Evolutionary conservation across 2,888 invertebrate species (phyloP).

Genomic region (Cyclophora punctaria): DNA sequence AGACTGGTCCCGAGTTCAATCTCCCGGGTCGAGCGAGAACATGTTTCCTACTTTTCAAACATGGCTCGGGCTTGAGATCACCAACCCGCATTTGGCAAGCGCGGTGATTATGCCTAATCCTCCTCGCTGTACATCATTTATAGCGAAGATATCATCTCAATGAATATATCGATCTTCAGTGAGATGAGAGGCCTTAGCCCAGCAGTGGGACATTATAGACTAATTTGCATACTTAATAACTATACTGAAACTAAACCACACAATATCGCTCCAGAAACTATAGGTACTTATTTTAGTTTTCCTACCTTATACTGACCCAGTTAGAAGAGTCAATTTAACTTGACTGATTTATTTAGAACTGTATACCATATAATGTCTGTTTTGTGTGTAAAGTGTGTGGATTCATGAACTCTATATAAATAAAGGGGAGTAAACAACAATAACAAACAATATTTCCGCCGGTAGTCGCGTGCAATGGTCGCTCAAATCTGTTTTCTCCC

Average conservation of each 20-base stretch:
- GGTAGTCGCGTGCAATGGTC: conserved; percentile 48
- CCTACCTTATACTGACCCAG: no score
- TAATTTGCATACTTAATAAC: background rate
- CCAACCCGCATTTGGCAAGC: background rate
- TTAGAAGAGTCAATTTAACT: conserved; percentile 8
- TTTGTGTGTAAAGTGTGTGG: conserved; percentile 2
- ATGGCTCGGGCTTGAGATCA: background rate
- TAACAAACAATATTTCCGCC: conserved; percentile 50
- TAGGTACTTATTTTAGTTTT: background rate
- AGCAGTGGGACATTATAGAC: no score
- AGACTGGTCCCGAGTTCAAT: no score
- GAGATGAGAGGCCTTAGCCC: no score
- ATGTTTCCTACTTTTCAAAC: background rate
- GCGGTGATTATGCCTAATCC: no score
- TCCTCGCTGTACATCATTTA: no score
- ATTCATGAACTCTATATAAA: conserved; percentile 30
- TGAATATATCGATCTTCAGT: no score
- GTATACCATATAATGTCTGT: conserved; percentile 10
- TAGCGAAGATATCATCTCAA: no score
- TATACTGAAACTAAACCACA: background rate
- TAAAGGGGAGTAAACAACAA: conserved; percentile 41
- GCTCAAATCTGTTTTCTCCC: conserved; percentile 69
- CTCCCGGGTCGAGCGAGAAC: no score
- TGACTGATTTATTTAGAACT: conserved; percentile 22
- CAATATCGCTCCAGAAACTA: background rate